phyloP scores from a whole-genome alignment of 2,797 vertebrate genomes.

The Cephalopachus bancanus region DNA sequence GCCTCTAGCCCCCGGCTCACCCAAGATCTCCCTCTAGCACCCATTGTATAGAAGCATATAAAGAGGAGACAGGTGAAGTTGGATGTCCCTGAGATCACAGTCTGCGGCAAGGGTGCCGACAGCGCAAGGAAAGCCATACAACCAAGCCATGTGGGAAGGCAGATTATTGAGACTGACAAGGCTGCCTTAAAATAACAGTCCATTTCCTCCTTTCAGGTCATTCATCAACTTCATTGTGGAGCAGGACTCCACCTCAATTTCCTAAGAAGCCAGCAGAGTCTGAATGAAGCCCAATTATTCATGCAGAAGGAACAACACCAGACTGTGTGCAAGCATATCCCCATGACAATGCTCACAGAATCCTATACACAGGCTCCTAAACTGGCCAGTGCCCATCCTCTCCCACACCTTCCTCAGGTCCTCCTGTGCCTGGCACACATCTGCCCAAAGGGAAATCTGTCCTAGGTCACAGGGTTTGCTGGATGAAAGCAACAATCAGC shows the following conservation, averaged over 20 bases:
- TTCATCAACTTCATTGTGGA: neutral
- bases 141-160: neutral
- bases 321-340: rapidly evolving
- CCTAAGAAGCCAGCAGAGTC: neutral
- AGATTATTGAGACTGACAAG: neutral
- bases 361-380: neutral
- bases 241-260: neutral
- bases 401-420: rapidly evolving
- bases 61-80: neutral
- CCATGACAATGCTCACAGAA: rapidly evolving
- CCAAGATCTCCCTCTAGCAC: conserved; percentile 58
- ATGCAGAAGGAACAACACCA: rapidly evolving
- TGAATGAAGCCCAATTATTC: rapidly evolving
- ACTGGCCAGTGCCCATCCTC: rapidly evolving
- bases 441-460: rapidly evolving
- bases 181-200: neutral
- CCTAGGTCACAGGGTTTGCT: neutral
- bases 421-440: neutral
- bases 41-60: conserved; percentile 64
- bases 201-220: neutral
- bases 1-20: neutral
- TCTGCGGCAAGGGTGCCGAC: neutral
- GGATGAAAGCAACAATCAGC: rapidly evolving
- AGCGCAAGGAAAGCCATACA: neutral
- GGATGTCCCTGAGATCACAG: neutral